Evolutionary conservation across 2,113 vertebrate species (phyloP).

Genomic region (Pica pica): DNA sequence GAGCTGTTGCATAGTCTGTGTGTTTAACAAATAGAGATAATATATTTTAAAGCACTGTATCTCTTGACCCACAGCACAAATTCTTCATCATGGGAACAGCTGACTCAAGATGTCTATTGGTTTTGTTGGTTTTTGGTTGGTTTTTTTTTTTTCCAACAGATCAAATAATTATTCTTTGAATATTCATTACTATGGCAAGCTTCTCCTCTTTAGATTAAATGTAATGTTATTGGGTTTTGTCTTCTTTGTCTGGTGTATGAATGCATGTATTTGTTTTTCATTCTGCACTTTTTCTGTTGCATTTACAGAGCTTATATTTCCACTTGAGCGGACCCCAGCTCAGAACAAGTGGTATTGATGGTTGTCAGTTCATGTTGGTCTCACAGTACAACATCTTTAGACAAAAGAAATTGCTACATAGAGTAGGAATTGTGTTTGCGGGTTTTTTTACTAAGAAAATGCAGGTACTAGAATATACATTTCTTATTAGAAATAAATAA

Average conservation of each 20-base stretch:
- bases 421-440: neutral
- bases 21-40: neutral
- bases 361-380: neutral
- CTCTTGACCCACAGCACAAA: fast-evolving
- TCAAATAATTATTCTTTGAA: neutral
- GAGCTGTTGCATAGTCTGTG: neutral
- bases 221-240: fast-evolving
- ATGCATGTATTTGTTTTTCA: neutral
- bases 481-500: neutral
- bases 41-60: neutral
- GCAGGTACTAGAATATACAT: neutral
- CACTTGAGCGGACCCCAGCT: neutral
- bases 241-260: neutral
- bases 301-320: neutral
- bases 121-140: neutral
- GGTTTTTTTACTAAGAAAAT: neutral
- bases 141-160: fast-evolving
- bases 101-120: neutral
- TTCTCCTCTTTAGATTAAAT: neutral
- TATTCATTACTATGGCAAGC: neutral
- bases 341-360: neutral
- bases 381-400: neutral
- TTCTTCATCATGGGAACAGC: neutral
- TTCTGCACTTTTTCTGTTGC: neutral
- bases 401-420: neutral